Percentiles rank a stretch among this genome's conserved stretches.
Evolutionary conservation across 2,797 vertebrate genomes (phyloP).

Genomic region (Lateolabrax maculatus): DNA sequence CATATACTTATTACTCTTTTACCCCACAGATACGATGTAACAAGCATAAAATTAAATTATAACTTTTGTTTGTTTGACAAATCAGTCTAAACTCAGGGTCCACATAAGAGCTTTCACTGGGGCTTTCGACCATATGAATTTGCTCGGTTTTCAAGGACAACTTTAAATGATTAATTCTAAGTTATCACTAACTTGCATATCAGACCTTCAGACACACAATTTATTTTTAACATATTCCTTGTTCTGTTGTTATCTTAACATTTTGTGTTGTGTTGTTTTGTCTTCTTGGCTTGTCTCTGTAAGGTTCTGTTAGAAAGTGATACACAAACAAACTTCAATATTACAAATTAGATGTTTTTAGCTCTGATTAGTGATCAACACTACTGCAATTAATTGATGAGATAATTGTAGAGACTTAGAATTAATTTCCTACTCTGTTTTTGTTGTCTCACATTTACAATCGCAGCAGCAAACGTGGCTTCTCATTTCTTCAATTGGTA

Average conservation of each 20-base stretch:
- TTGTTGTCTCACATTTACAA: constrained; percentile 19
- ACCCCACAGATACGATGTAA: too few relatives aligned
- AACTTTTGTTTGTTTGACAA: too few relatives aligned
- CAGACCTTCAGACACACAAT: neutral
- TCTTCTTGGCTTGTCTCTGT: neutral
- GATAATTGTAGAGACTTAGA: constrained; percentile 33
- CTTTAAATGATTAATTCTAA: neutral
- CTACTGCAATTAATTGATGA: constrained; percentile 13
- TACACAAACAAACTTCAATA: neutral
- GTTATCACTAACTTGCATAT: too few relatives aligned
- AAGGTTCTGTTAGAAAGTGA: neutral
- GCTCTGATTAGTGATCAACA: constrained; percentile 32
- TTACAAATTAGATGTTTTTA: neutral
- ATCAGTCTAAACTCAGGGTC: too few relatives aligned
- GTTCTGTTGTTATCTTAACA: neutral
- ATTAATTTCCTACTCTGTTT: constrained; percentile 16
- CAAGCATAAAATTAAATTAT: neutral
- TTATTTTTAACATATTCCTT: neutral
- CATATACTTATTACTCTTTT: neutral
- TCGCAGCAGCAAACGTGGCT: constrained; percentile 11
- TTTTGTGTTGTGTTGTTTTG: neutral
- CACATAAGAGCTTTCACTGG: neutral
- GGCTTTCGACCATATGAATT: too few relatives aligned
- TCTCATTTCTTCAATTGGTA: constrained; percentile 3
- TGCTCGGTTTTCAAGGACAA: neutral